Base-by-base conservation (phyloP, 2,888 invertebrate genomes). In the Protophormia terraenovae region DNA sequence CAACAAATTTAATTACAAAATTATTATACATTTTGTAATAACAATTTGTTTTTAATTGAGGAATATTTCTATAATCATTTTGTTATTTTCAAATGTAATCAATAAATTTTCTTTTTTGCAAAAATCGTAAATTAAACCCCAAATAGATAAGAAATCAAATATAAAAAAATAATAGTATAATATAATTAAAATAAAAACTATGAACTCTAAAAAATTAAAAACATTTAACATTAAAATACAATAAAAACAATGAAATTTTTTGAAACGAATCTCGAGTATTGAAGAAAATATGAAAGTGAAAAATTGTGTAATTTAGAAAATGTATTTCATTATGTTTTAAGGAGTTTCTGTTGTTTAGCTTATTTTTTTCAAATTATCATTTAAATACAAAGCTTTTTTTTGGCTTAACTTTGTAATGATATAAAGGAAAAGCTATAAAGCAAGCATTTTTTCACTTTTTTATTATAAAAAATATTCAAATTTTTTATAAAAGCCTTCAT, bases 401-500 rank as follows among this genome's bases (percentile, higher is more conserved):
- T n/a, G n/a, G n/a, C 8, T 4, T 22, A 66, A 32, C n/a, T 29
- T 66, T 24, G 10, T 38, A 38, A 47, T 53, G 29, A 2, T 29
- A 45, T 12, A 66, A 66, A 45, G 16, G n/a, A 24, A 55, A 35
- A 66, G 41, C 41, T 29, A 1, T 22, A 62, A 55, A 62, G 50
- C 19, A 71, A 45, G 45, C 45, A 72, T 32, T 64, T 64, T 12
- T 62, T 29, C 35, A 38, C 16, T 60, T 12, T 22, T n/a, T 35
- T 27, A 14, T 50, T 77, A 69, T 50, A 75, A 66, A 66, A 71
- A 80, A 64, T 80, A 72, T 58, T 73, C 1, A 45, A 55, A 45
- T 66, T 53, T 73, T 66, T 78, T 16, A 19, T 66, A 29, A 19
- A 19, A 16, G 60, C 29, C n/a, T 60, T 45, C 27, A 14, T 41